Percentiles rank a stretch among this genome's conserved stretches.
phyloP scores from a whole-genome alignment of 2,797 vertebrate genomes.

The Pipistrellus pygmaeus region DNA sequence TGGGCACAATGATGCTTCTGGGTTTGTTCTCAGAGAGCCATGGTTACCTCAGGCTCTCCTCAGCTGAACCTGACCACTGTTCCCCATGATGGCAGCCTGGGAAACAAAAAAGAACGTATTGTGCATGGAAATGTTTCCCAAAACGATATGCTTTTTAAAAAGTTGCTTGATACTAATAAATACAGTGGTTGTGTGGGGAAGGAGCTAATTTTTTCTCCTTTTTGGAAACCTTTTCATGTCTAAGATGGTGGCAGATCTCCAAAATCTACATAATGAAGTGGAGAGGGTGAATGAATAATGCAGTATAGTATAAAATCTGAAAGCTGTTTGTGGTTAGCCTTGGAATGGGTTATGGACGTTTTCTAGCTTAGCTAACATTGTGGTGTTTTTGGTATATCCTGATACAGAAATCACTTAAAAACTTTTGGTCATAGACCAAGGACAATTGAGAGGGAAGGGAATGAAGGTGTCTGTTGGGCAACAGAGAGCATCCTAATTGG shows the following conservation, averaged over 20 bases:
- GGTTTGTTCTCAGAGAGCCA: background rate
- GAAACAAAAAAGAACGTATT: background rate
- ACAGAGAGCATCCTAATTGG: background rate
- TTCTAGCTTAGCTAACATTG: conserved; percentile 9
- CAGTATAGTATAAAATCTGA: background rate
- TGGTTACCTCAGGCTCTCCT: background rate
- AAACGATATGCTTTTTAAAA: background rate
- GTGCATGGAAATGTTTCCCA: background rate
- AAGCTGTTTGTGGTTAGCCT: background rate
- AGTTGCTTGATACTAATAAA: background rate
- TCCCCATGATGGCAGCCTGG: background rate
- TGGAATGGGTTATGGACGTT: background rate
- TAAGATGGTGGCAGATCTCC: background rate
- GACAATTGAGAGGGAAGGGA: background rate
- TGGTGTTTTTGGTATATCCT: background rate
- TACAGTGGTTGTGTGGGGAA: background rate
- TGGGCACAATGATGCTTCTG: background rate
- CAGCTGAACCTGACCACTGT: background rate
- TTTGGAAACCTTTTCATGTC: background rate
- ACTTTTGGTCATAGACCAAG: background rate
- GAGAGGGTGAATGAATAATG: background rate
- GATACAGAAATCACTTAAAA: background rate
- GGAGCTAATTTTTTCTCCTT: background rate
- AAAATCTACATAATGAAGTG: background rate
- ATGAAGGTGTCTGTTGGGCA: background rate